These are phyloP conservation scores for Hololepta plana DNA, from an alignment of 2,888 invertebrate genomes.

Conservation along the genomic window DNA sequence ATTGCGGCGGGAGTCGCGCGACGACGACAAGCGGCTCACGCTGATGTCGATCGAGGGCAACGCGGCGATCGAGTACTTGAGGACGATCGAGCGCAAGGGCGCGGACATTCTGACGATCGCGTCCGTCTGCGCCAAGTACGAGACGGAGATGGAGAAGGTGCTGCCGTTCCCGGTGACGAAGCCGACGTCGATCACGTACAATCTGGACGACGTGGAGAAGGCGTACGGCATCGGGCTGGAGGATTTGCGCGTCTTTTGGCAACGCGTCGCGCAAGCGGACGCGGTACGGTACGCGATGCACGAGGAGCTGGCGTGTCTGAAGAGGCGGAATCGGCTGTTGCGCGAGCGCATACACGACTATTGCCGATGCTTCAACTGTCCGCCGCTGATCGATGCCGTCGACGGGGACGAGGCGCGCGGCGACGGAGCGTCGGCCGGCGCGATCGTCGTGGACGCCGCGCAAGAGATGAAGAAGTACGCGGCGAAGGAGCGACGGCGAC, in stretches of 20 bases:
- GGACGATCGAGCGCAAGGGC: conserved; percentile 35
- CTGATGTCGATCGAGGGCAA: conserved; percentile 43
- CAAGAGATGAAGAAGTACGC: no score
- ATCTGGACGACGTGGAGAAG: no score
- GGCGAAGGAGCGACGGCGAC: no score
- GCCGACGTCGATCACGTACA: no score
- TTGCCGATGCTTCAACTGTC: conserved; percentile 14
- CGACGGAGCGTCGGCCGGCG: no score
- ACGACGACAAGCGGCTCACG: conserved; percentile 37
- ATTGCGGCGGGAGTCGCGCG: conserved; percentile 23
- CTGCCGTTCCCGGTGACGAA: conserved; percentile 12
- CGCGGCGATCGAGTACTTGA: conserved; percentile 34
- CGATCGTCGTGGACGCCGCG: no score
- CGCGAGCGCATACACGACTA: conserved; percentile 16
- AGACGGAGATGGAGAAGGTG: conserved; percentile 39
- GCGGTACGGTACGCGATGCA: conserved; percentile 17
- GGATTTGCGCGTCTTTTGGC: conserved; percentile 19
- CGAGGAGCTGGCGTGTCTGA: conserved; percentile 20
- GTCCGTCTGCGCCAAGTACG: conserved; percentile 46
- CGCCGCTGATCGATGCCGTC: no score
- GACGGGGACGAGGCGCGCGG: no score
- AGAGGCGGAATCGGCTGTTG: conserved; percentile 17
- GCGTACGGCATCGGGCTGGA: no score
- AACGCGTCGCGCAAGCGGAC: conserved; percentile 19
- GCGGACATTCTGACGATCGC: conserved; percentile 40